A percentile compares a stretch with the other conserved stretches of the same genome.
These are phyloP conservation scores for Siniperca undulata DNA, from an alignment of 2,797 vertebrate species.

Conservation along the genomic window DNA sequence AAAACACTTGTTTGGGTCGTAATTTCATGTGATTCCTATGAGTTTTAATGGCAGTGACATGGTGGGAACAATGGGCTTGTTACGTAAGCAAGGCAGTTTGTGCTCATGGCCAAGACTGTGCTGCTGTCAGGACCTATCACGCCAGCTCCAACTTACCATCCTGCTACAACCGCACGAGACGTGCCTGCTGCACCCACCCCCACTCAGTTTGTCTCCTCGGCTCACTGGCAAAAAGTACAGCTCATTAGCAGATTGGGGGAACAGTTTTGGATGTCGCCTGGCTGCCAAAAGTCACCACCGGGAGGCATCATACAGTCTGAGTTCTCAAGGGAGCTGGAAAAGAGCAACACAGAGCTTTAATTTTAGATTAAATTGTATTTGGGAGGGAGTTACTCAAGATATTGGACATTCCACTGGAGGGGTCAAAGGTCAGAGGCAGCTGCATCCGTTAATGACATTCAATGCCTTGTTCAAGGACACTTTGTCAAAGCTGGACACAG, in stretches of 20 bases:
- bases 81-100: constrained; percentile 72
- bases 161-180: constrained; percentile 47
- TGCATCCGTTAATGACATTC: not conserved
- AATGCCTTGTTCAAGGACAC: not conserved
- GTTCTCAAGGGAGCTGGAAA: constrained; percentile 28
- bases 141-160: constrained; percentile 53
- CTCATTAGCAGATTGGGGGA: constrained; percentile 40
- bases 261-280: constrained; percentile 25
- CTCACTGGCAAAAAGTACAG: constrained; percentile 40
- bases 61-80: constrained; percentile 62
- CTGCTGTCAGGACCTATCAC: constrained; percentile 74
- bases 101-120: constrained; percentile 71
- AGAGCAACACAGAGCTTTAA: constrained; percentile 22
- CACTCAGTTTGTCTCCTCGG: not conserved
- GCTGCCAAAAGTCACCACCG: constrained; percentile 43
- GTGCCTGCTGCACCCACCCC: constrained; percentile 26
- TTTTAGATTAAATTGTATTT: constrained; percentile 7
- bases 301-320: constrained; percentile 31
- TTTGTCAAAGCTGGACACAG: not conserved
- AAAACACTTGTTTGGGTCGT: constrained; percentile 39
- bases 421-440: constrained; percentile 42
- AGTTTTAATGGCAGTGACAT: constrained; percentile 67
- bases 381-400: not conserved
- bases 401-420: not conserved
- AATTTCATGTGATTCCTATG: constrained; percentile 60